Base-by-base conservation (phyloP, 2,888 invertebrate genomes). In the Habroteleia sp. region DNA sequence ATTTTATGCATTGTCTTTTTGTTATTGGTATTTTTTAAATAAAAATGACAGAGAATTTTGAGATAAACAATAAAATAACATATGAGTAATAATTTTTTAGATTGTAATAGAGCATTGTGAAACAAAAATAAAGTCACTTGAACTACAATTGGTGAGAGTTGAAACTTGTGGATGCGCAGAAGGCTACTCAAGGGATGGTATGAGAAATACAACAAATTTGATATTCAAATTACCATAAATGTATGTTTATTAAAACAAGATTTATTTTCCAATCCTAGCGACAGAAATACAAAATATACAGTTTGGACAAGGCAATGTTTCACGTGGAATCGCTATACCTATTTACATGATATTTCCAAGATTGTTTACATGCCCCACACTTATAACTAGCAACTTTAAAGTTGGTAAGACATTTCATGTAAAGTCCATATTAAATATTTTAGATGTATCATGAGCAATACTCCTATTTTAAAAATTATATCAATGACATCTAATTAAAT, bases 241-340 rank as follows among this genome's bases (percentile, higher is more conserved):
- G 54, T 44, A 6, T 27, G 3, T 68, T 69, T 65, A 60, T 60
- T 54, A 8, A 39, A 41, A 1, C 17, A 29, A 58, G 39, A 44
- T 16, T 71, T 44, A 41, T 50, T 7, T 35, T 65, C 69, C 31
- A 31, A 69, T 88, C 89, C 62, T 87, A 96, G 97, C 97, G 10
- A 98, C 98, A 4, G 98, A 99, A 91, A 96, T 99, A 80, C 98
- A 98, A 91, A 98, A 97, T 87, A 97, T 99, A 86, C 98, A 99
- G 91, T 94, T 98, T 74, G 97, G 96, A 0, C 97, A 96, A 85
- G 98, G 98, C 20, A 96, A 98, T 90, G 93, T 97, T 52, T 91
- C 93, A 50, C 92, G 94, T 68, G 93, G 93, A 76, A 90, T 97
- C 41, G 92, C 93, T 77, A 92, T 99, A 83, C 97, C 98, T 20